Evolutionary conservation across 2,888 invertebrate species (phyloP), one percentile per base, ranked within the genome.

Genomic region (Lepidonotus clava): DNA sequence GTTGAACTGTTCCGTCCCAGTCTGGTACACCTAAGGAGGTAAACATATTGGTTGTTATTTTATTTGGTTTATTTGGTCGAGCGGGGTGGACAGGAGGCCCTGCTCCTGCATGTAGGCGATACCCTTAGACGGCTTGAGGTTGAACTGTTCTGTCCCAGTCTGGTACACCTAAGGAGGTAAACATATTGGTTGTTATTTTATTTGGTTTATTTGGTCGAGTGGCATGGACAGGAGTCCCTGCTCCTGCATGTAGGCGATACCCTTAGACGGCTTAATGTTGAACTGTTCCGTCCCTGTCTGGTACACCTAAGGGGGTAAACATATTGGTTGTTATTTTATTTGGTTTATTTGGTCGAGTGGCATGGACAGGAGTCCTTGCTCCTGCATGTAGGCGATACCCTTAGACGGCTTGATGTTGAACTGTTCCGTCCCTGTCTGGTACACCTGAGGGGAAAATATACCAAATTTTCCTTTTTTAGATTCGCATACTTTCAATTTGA

Each of bases 401-500:
- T 98, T 98, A 89, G 97, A 97, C 0, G 99, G 98, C 91, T 98
- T 98, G 91, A 97, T 96, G 95, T 99, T 99, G 94, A 99, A 99
- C 89, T 98, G 96, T 92, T 99, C 99, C 0, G 93, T 93, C n/a
- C 93, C 93, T 41, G 91, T 92, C 86, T 93, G 92, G 85, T 94
- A 92, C 38, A 93, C 88, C 93, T 94, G n/a, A n/a, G n/a, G n/a
- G n/a, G n/a, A n/a, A n/a, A n/a, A n/a, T n/a, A n/a, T n/a, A n/a
- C n/a, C n/a, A n/a, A n/a, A n/a, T n/a, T n/a, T n/a, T n/a, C n/a
- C n/a, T n/a, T n/a, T n/a, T n/a, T n/a, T n/a, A n/a, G n/a, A n/a
- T n/a, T n/a, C n/a, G n/a, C n/a, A n/a, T n/a, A n/a, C n/a, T n/a
- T n/a, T n/a, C n/a, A n/a, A n/a, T n/a, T n/a, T n/a, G n/a, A n/a